Evolutionary conservation across 1,140 invertebrate species (phyloP).

Genomic region (Megalopta genalis): DNA sequence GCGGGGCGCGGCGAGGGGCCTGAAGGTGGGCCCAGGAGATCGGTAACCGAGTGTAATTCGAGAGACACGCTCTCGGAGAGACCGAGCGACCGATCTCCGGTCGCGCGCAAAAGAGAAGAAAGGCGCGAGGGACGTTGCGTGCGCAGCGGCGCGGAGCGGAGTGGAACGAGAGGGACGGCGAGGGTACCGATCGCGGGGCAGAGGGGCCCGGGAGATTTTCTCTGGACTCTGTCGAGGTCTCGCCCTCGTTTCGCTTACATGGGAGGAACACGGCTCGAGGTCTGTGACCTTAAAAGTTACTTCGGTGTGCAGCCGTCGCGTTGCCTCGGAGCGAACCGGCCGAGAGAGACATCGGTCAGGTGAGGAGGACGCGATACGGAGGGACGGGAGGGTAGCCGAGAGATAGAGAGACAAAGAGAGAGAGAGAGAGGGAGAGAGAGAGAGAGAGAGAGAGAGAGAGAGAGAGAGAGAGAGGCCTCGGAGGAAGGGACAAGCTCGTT

Average conservation of each 20-base stretch:
- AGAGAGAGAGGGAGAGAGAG: too few species aligned
- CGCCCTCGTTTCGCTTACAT: constrained; percentile 59
- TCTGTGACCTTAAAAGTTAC: constrained; percentile 65
- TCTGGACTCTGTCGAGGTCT: constrained; percentile 53
- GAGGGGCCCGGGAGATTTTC: constrained; percentile 32
- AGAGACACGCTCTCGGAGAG: constrained; percentile 13
- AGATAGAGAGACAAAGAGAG: too few species aligned
- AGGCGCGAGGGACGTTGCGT: neutral
- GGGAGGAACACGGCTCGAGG: constrained; percentile 33
- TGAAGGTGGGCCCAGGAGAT: neutral
- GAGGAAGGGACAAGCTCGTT: constrained; percentile 61
- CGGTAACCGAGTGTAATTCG: constrained; percentile 41
- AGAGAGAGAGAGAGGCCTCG: neutral
- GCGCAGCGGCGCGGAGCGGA: neutral
- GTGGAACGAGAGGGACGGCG: too few species aligned
- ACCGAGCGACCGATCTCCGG: constrained; percentile 8
- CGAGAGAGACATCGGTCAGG: constrained; percentile 17
- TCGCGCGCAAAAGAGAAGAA: neutral
- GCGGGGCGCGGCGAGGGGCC: neutral
- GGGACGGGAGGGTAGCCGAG: neutral
- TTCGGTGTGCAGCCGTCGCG: constrained; percentile 45
- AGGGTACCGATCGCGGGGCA: too few species aligned
- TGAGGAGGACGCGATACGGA: constrained; percentile 25
- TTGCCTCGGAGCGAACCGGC: constrained; percentile 7
- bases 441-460: neutral